Base-by-base conservation (phyloP, 2,113 vertebrate species). In the Megaleporinus macrocephalus region DNA sequence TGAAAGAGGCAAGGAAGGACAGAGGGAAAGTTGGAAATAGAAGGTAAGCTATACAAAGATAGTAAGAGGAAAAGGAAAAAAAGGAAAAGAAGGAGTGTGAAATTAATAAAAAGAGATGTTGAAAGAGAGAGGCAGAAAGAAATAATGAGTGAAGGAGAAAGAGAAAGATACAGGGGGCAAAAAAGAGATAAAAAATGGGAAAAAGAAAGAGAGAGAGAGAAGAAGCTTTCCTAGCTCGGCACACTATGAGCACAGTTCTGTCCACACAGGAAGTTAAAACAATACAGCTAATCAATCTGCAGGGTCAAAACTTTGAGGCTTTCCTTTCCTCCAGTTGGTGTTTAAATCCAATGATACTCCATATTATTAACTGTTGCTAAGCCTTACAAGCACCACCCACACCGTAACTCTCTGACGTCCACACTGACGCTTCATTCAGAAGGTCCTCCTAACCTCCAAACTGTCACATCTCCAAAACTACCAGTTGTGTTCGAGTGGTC, bases 191-290 rank as follows among this genome's bases (percentile, higher is more conserved):
- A 55, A 47, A n/a, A 0, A 30, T 41, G 15, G n/a, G 33, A 75
- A n/a, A 75, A 13, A 36, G 62, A 14, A 9, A 33, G 26, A 63
- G 20, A 29, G 72, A 33, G 51, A 55, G 72, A 51, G 3, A 29
- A 29, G 26, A 61, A 29, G 66, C 4, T 33, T 41, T 62, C 57
- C 73, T 57, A 41, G 41, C 5, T 59, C 78, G 18, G 68, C n/a
- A 26, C 18, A 26, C 66, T 49, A 5, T 69, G 69, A 36, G 82
- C 70, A 15, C 82, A 5, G 63, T 27, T 41, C 62, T 63, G 62
- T 79, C 53, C 51, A 84, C 33, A 24, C 68, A 73, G 83, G 83
- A 85, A 78, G 79, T 81, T 27, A 29, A 73, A 72, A 57, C 44
- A 71, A 65, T 84, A 57, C 69, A 66, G 68, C 36, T 59, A 33